phyloP scores from a whole-genome alignment of 2,113 vertebrate species.

The Piprites chloris region DNA sequence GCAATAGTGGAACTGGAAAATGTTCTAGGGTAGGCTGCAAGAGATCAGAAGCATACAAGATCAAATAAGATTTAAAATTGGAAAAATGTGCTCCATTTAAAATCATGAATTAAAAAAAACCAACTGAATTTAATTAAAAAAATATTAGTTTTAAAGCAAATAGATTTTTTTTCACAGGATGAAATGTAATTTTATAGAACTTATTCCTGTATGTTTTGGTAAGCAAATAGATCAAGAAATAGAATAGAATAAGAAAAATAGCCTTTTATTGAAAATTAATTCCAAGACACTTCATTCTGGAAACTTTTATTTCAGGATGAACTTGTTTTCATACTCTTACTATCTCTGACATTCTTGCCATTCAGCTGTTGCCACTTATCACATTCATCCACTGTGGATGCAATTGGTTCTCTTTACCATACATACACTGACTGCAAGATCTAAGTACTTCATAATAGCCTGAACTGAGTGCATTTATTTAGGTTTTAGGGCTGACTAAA shows the following conservation, averaged over 20 bases:
- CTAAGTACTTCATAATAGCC: not conserved
- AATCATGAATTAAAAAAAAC: not conserved
- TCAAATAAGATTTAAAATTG: not conserved
- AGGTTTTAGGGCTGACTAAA: not conserved
- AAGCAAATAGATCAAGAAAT: not conserved
- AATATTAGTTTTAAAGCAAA: not conserved
- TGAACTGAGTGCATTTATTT: not conserved
- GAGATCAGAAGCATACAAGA: not conserved
- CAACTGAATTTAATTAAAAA: not conserved
- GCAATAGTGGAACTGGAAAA: not conserved
- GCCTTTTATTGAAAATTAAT: not conserved
- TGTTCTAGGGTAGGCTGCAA: not conserved
- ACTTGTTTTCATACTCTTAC: not conserved
- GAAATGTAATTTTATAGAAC: not conserved
- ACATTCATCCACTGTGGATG: not conserved
- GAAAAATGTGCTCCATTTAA: not conserved
- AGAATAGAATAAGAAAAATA: not conserved
- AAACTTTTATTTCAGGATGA: not conserved
- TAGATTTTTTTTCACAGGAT: not conserved
- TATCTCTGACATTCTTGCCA: not conserved
- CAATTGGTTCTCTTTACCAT: not conserved
- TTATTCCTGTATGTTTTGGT: not conserved
- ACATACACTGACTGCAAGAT: not conserved
- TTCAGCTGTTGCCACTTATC: not conserved
- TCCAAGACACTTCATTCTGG: not conserved